A percentile compares a stretch with the other conserved stretches of the same genome.
These are phyloP conservation scores for Euura saliciscinereae DNA, from an alignment of 1,140 invertebrate genomes.

Conservation along the genomic window DNA sequence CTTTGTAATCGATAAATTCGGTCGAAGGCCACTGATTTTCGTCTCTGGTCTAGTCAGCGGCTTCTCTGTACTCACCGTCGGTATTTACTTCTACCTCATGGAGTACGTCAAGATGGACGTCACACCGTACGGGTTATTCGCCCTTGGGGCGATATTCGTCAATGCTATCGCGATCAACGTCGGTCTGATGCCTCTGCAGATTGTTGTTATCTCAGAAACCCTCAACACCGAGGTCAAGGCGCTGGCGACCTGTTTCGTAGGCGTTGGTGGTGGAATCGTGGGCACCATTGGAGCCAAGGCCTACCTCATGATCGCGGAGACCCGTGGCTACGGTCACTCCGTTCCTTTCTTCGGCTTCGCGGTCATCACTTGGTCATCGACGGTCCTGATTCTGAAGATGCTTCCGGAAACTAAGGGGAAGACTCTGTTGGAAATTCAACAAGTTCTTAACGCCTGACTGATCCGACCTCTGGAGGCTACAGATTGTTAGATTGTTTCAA, in stretches of 20 bases:
- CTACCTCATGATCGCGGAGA: constrained; percentile 67
- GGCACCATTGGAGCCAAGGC: constrained; percentile 73
- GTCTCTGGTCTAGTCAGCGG: constrained; percentile 35
- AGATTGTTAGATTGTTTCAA: too few relatives aligned
- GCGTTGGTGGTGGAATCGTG: constrained; percentile 70
- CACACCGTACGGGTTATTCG: constrained; percentile 58
- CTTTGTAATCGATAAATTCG: constrained; percentile 56
- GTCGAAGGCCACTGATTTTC: constrained; percentile 60
- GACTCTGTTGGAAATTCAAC: constrained; percentile 61
- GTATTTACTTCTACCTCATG: constrained; percentile 65
- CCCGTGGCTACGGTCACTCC: constrained; percentile 64
- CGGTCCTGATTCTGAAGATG: constrained; percentile 64
- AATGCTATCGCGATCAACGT: constrained; percentile 72
- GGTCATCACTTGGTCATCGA: constrained; percentile 53
- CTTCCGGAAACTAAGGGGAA: constrained; percentile 83
- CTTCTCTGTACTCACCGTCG: constrained; percentile 59
- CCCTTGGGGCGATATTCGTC: constrained; percentile 64
- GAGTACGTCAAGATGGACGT: constrained; percentile 36
- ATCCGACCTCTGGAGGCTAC: too few relatives aligned
- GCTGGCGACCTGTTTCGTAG: constrained; percentile 69
- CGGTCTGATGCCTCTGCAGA: constrained; percentile 71
- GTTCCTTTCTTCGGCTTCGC: constrained; percentile 76
- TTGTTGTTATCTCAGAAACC: constrained; percentile 73
- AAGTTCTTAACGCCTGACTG: constrained; percentile 19
- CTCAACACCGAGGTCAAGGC: constrained; percentile 73